Base-by-base conservation (phyloP, 2,888 invertebrate species). In the Lasioglossum malachurum region DNA sequence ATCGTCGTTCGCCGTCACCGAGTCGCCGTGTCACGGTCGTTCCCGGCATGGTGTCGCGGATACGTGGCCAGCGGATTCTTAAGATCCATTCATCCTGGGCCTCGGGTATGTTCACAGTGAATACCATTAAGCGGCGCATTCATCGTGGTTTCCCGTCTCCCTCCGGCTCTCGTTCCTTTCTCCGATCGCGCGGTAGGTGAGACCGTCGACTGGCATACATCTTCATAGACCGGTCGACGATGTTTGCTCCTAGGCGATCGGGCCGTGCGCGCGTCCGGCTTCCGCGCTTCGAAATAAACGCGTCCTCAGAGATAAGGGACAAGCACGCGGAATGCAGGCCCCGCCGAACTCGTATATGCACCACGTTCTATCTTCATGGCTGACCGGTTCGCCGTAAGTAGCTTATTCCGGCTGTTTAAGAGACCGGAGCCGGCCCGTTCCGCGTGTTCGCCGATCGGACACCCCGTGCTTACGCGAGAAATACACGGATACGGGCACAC, bases 371-470 rank as follows among this genome's bases (percentile, higher is more conserved):
- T 86, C 83, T 89, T 86, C 84, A 89, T 23, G 85, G 82, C 88
- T 90, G 90, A 90, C 88, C 90, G 89, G 88, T 88, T 88, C 84
- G 80, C 75, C 67, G 67, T 87, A 90, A 90, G 90, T 86, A 87
- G 90, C 87, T 90, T 90, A 88, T 72, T 82, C 84, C 53, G 78
- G 67, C 83, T 60, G 83, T 87, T 89, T 88, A 87, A 89, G 80
- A 78, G 83, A 78, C 82, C 80, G 82, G 84, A 67, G 53, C 53
- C 49, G 46, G 73, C 67, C 49, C 46, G 60, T 69, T 19, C 41
- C 27, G 27, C 16, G 8, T 73, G 72, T 46, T 46, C 72, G 27
- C 19, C 2, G 19, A 31, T 23, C 49, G 23, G 12, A 31, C 46
- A n/a, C 35, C 49, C 74, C 75, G 72, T 78, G 57, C 67, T 64